These are phyloP conservation scores for Marronus borbonicus DNA, from an alignment of 2,888 invertebrate genomes.

Conservation along the genomic window DNA sequence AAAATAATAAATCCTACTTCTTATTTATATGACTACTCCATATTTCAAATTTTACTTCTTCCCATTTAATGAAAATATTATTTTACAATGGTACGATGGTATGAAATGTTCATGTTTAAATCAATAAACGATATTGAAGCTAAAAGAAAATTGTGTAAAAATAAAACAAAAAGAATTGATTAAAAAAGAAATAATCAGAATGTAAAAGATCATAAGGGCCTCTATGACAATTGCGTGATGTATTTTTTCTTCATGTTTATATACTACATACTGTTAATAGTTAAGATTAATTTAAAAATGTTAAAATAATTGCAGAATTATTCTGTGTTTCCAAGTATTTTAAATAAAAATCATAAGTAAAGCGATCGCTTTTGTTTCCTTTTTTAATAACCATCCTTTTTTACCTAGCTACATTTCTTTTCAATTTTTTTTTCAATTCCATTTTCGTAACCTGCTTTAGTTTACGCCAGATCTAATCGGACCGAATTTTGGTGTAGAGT, in stretches of 20 bases:
- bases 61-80: conserved; percentile 8
- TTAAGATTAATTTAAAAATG: conserved; percentile 48
- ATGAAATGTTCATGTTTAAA: conserved; percentile 7
- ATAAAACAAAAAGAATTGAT: not conserved
- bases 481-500: too few species aligned
- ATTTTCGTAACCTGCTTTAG: too few species aligned
- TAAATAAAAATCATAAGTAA: conserved; percentile 52
- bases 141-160: conserved; percentile 8
- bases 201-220: conserved; percentile 35
- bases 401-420: too few species aligned
- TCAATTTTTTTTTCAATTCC: too few species aligned
- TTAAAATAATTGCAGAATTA: conserved; percentile 51
- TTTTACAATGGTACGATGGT: conserved; percentile 32
- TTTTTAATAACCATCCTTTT: not conserved
- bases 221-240: conserved; percentile 35
- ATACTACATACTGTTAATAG: conserved; percentile 46
- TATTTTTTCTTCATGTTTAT: conserved; percentile 44
- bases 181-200: not conserved
- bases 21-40: conserved; percentile 53
- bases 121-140: not conserved
- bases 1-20: conserved; percentile 60
- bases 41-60: conserved; percentile 44
- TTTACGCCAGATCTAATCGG: too few species aligned
- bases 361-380: conserved; percentile 1
- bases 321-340: conserved; percentile 53